Conservation (phyloP, 1,140 invertebrate species). For the Temnothorax curvispinosus region DNA sequence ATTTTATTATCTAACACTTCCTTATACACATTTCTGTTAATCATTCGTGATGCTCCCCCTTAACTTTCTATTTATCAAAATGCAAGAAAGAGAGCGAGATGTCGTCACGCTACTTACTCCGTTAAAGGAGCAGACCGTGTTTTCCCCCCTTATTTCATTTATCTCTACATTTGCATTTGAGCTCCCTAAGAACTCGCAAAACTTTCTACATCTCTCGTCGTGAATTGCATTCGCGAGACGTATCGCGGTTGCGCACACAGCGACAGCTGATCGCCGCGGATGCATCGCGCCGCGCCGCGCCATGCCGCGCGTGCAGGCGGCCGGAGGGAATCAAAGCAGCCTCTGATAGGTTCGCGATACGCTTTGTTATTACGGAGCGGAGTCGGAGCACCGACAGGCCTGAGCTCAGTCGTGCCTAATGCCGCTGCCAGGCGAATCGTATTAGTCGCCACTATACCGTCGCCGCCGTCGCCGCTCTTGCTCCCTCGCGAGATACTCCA, state of each 20-base stretch:
- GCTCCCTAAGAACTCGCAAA: background rate
- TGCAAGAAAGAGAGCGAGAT: conserved; percentile 26
- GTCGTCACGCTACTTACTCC: conserved; percentile 36
- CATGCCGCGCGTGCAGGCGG: background rate
- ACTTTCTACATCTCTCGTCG: conserved; percentile 35
- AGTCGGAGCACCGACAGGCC: conserved; percentile 52
- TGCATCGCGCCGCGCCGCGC: conserved; percentile 21
- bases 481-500: conserved; percentile 74
- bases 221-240: background rate
- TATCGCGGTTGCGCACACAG: background rate
- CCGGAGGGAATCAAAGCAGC: conserved; percentile 63
- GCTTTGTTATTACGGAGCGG: conserved; percentile 73
- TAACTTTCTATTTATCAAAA: conserved; percentile 52
- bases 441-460: background rate
- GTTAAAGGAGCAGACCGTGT: conserved; percentile 10
- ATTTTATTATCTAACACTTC: conserved; percentile 9
- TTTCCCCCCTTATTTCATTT: background rate
- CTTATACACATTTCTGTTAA: background rate
- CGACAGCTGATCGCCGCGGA: conserved; percentile 63
- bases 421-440: conserved; percentile 65
- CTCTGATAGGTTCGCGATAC: conserved; percentile 72
- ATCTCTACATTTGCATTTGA: background rate
- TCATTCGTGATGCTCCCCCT: background rate
- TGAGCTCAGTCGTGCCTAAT: conserved; percentile 67
- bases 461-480: conserved; percentile 24